Evolutionary conservation across 2,888 invertebrate species (phyloP), one percentile per base, ranked within the genome.

Genomic region (Mythimna impura): DNA sequence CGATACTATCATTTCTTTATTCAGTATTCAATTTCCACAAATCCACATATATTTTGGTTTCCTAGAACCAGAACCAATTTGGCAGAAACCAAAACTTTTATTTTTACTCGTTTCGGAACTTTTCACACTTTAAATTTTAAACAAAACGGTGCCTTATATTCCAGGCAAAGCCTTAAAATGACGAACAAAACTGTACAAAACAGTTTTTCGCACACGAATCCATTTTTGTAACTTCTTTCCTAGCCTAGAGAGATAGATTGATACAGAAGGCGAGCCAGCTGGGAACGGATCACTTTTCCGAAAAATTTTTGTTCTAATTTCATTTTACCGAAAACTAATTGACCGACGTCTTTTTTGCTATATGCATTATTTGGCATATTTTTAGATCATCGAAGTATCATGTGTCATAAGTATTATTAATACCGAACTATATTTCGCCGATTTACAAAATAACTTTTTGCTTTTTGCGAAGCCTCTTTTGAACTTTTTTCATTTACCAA

Each of bases 111-210:
- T 77, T n/a, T 54, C 12, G 8, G 55, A 62, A 61, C 20, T 43
- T 54, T 54, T 30, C 40, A 43, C 66, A 52, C 30, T 52, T 62
- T 36, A 36, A n/a, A 76, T 36, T 54, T 63, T 10, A 40, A 55
- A 22, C 52, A 60, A 80, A 74, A 61, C 25, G 50, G 34, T 10
- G 5, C n/a, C 52, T 73, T 52, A 34, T 43, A 64, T 64, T 50
- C 17, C 50, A 2, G 64, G 50, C n/a, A 69, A 34, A 57, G 40
- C 52, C 43, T 30, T 66, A 80, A 76, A 77, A 81, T 77, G 64
- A 76, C 50, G 14, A 30, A 79, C 25, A 79, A 73, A 71, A 82
- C 64, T 72, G 14, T 54, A 60, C 66, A 40, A 70, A 83, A 83
- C 52, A 65, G 52, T 68, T 83, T 80, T 75, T 75, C 61, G n/a